Base-by-base conservation (phyloP, 2,888 invertebrate genomes). In the Agonopterix subpropinquella region DNA sequence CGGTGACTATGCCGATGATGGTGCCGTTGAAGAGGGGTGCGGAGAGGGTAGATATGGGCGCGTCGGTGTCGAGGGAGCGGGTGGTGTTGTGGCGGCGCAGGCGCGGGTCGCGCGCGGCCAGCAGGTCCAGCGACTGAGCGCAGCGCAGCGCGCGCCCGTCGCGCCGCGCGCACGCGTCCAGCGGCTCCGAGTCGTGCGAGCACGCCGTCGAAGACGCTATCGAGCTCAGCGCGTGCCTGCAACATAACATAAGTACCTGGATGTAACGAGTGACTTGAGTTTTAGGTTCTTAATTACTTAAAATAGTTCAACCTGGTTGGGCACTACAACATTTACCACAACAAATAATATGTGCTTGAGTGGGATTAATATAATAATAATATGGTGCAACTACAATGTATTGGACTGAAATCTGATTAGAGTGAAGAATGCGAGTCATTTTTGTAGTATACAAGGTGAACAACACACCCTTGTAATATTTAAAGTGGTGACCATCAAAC, bases 151-250 rank as follows among this genome's bases (percentile, higher is more conserved):
- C 61, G 54, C 57, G 62, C 53, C 65, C 56, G 62, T 64, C 58
- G 56, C 57, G 43, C 58, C 45, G 53, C 43, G 79, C 77, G 58
- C 64, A 58, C 61, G 54, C 63, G 63, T 36, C 61, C 56, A 47
- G 54, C 47, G 42, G 54, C 53, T 47, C 61, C 48, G 51, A 63
- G 53, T 54, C 60, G 50, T 59, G 71, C 55, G 72, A 72, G 65
- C 91, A 90, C 58, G 90, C 91, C 51, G 90, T 89, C 53, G 92
- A 92, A 43, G 92, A 92, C 11, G 92, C 92, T 49, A 92, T 93
- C 49, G 92, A 92, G 47, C 92, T 92, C 47, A 93, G 70, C 11
- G 92, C 90, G 53, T 92, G 74, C 60, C 90, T 89, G 73, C 0
- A 56, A 48, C 13, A 13, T 13, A 11, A 44, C 10, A 39, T 39